Evolutionary conservation across 2,113 vertebrate species (phyloP), one percentile per base, ranked within the genome.

Genomic region (Hemichromis elongatus): DNA sequence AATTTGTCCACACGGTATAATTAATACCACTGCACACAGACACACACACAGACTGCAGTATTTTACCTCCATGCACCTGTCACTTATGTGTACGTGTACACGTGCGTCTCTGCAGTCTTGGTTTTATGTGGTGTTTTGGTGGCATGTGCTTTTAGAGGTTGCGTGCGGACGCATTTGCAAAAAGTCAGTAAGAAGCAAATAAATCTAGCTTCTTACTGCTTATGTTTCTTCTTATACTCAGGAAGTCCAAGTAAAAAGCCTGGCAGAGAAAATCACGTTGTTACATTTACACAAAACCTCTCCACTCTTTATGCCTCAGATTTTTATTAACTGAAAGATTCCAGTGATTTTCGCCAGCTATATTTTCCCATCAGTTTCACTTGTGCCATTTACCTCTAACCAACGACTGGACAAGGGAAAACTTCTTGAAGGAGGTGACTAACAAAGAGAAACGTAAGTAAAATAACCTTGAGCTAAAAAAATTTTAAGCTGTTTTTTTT

Each of bases 1-100:
- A 33, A 55, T 50, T 75, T 75, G 26, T 30, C 68, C 68, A 26
- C 68, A 50, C 26, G 30, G 9, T 47, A 75, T 75, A 50, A 47
- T 75, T 50, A 42, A 55, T 56, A 55, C 33, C 42, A 24, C 13
- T 55, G 54, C 35, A 66, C 13, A 54, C 75, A 85, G 1, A 66
- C 50, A 45, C 33, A 33, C 33, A 7, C 33, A 40, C 50, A 56
- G 14, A 54, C 9, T 30, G 56, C 26, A 63, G 19, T 40, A 24
- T 68, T 83, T 55, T 63, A 19, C 50, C n/a, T 81, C 78, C 52
- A 81, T 73, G 55, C 83, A 90, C 88, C 84, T 92, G 86, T 54
- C 80, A 73, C 54, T 88, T 66, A 88, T 80, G 85, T 59, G 30
- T 50, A 13, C 33, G 40, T 7, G 73, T 54, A n/a, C n/a, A n/a